Evolutionary conservation across 1,140 invertebrate species (phyloP), one percentile per base, ranked within the genome.

Genomic region (Mactra quadrangularis): DNA sequence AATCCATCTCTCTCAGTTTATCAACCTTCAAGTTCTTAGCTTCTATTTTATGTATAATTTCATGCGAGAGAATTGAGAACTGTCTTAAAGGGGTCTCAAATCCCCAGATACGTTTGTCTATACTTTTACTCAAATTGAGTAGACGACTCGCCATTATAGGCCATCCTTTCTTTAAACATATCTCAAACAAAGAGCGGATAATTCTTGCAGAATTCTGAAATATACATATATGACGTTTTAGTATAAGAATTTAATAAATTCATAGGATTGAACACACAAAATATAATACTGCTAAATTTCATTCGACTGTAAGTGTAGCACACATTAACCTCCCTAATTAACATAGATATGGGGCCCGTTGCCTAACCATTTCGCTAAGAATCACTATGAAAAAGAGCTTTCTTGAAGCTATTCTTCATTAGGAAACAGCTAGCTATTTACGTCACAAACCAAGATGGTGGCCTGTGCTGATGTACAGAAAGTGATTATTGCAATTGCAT

Each of bases 131-230:
- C 85, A 99, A 94, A 72, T 94, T 95, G 7, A 95, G 90, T 82
- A 99, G 95, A 35, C 97, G 93, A 0, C 95, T 96, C 0, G 98
- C 96, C 94, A 99, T 95, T 57, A 98, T 94, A 0, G 98, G 96
- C 94, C 98, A 98, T 86, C 97, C 97, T 88, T 96, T 96, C 52
- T 97, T 94, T 9, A 99, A 92, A 6, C 96, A 96, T 85, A 99
- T 97, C 90, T 99, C 98, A 93, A 99, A 99, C 33, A 99, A 93
- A 0, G 98, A 98, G 64, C 98, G 94, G 15, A 96, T 95, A 85
- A 99, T 98, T 83, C 99, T 94, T 0, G 96, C 95, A 47, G 97
- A 96, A 92, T 99, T 99, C 95, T 99, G 93, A 55, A 89, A 79
- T 83, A 90, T 11, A 87, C 66, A 45, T 68, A 52, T 64, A 62